Conservation (phyloP, 2,113 vertebrate species). For the Cyprinus carpio region DNA sequence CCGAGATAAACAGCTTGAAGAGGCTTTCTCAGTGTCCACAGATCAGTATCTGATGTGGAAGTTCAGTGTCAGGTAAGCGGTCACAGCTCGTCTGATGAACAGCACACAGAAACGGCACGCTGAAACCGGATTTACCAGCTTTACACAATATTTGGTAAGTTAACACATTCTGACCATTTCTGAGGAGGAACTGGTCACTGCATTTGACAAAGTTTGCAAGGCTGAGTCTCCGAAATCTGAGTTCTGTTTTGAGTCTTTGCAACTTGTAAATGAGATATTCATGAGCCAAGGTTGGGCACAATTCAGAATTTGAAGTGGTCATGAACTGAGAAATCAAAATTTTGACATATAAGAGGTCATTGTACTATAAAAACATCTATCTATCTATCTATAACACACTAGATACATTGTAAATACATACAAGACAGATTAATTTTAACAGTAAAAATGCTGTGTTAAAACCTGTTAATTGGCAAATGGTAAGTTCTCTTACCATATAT, state of each 20-base stretch:
- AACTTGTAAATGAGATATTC: neutral
- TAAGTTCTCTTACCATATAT: too few species aligned
- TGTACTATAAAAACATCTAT: too few species aligned
- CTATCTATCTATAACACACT: too few species aligned
- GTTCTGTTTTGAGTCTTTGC: neutral
- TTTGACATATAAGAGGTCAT: too few species aligned
- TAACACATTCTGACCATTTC: neutral
- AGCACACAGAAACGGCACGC: neutral
- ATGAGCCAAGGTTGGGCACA: too few species aligned
- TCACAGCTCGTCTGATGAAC: neutral
- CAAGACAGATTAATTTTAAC: too few species aligned
- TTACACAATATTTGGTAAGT: neutral
- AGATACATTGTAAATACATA: too few species aligned
- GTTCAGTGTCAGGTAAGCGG: neutral
- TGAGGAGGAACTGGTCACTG: neutral
- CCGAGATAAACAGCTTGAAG: conserved; percentile 10
- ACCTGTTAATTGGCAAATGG: too few species aligned
- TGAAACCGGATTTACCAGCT: neutral
- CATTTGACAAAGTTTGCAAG: neutral
- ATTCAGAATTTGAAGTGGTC: neutral
- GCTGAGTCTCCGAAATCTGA: neutral
- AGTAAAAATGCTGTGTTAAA: too few species aligned
- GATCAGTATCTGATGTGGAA: conserved; percentile 1
- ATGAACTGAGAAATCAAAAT: too few species aligned
- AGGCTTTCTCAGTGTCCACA: neutral